Conservation (phyloP, 2,113 vertebrate species). For the Burhinus oedicnemus region DNA sequence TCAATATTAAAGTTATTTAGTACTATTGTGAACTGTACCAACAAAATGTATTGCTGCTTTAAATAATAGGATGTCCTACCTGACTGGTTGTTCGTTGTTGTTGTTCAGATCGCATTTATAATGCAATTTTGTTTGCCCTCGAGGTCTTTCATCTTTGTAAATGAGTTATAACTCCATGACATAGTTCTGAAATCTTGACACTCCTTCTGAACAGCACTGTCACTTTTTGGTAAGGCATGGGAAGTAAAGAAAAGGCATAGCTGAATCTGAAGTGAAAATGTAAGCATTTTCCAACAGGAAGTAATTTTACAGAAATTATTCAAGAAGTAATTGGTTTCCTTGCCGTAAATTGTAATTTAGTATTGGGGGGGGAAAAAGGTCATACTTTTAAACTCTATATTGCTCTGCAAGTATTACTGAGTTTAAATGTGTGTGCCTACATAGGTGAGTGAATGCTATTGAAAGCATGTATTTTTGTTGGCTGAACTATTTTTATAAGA, state of each 20-base stretch:
- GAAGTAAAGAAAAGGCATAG: not conserved
- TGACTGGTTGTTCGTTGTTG: slow-evolving; percentile 1
- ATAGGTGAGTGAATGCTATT: not conserved
- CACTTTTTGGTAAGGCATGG: not conserved
- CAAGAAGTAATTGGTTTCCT: not conserved
- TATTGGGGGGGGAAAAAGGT: not conserved
- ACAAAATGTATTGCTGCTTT: not conserved
- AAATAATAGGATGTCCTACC: not conserved
- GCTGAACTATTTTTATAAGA: not conserved
- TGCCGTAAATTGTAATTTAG: not conserved
- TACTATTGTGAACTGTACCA: not conserved
- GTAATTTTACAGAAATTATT: not conserved
- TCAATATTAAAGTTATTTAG: not conserved
- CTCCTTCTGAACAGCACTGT: not conserved
- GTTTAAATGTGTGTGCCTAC: not conserved
- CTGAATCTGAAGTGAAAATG: slow-evolving; percentile 16
- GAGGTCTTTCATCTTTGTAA: not conserved
- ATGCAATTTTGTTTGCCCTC: not conserved
- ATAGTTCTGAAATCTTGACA: not conserved
- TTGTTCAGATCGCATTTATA: not conserved
- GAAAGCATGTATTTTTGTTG: not conserved
- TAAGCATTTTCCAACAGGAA: not conserved
- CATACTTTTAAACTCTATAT: not conserved
- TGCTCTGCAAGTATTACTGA: not conserved
- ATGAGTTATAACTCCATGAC: not conserved